Conservation (phyloP, 1,140 invertebrate species). For the Octopus bimaculoides region DNA sequence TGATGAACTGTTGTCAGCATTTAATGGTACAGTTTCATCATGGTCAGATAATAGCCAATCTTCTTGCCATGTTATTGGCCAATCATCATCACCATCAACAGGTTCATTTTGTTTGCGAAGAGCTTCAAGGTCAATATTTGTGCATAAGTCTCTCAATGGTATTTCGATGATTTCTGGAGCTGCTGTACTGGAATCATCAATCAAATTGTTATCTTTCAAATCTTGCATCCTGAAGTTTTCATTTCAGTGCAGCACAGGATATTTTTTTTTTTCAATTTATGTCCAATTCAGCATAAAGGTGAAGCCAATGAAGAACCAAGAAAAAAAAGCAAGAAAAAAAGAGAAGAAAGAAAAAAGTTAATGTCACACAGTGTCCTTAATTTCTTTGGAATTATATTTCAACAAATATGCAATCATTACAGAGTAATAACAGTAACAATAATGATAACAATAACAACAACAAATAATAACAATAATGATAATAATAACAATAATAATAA, state of each 20-base stretch:
- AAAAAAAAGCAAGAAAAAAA: too few relatives aligned
- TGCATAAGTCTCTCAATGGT: conserved; percentile 36
- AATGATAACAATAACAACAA: too few relatives aligned
- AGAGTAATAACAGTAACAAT: too few relatives aligned
- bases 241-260: too few relatives aligned
- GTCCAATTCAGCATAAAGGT: too few relatives aligned
- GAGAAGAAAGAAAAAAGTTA: too few relatives aligned
- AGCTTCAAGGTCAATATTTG: conserved; percentile 33
- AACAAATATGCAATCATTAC: too few relatives aligned
- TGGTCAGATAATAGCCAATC: conserved; percentile 9
- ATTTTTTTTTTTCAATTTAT: too few relatives aligned
- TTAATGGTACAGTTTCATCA: neutral
- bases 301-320: too few relatives aligned
- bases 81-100: neutral
- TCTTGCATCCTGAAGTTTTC: conserved; percentile 34
- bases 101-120: conserved; percentile 9
- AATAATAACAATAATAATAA: neutral
- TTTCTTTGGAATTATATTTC: too few relatives aligned
- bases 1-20: neutral
- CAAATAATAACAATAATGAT: too few relatives aligned
- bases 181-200: conserved; percentile 27
- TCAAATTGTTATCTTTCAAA: conserved; percentile 38
- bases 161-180: conserved; percentile 40
- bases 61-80: conserved; percentile 12
- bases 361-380: too few relatives aligned